Base-by-base conservation (phyloP, 2,797 vertebrate species). In the Threskiornis aethiopicus region DNA sequence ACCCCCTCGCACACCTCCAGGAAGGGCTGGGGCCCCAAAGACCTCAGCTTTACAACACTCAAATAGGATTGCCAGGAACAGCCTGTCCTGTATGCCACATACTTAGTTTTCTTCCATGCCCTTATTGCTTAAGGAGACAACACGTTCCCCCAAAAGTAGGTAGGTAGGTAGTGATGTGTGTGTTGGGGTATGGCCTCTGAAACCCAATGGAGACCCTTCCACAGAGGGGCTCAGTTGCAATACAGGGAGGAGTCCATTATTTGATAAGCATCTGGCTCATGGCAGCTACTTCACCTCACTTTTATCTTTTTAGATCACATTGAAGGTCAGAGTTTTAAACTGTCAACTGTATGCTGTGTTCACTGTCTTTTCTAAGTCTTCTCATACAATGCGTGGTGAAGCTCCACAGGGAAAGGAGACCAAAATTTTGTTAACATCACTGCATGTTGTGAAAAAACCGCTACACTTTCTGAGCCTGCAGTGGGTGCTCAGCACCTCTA, bases 321-420 rank as follows among this genome's bases (percentile, higher is more conserved):
- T 54, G 55, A 80, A 95, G 46, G 69, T 72, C 59, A 49, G 72
- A 58, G 22, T 54, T 93, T 58, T 55, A 55, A 90, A 94, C 47
- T 75, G 44, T 35, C 59, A 90, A 16, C 59, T 35, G 21, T 37
- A 69, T 22, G 44, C 31, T 57, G 13, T 6, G 13, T 21, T 89
- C 24, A 37, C 41, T 26, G 52, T 44, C 44, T 83, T 87, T 66
- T 65, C 49, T 24, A 87, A 18, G 11, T 58, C 66, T 81, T 84
- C 59, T 70, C 25, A 59, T 52, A 47, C 0, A 9, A 80, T 0
- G 1, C 5, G 31, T 16, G 2, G 54, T 41, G 16, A 90, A 80
- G 44, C 3, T 64, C 44, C 61, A 62, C 2, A 31, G 17, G 18
- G 15, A 87, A 93, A 77, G n/a, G 51, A 80, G 39, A 65, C 8